Conservation (phyloP, 2,113 vertebrate species). For the Silurus meridionalis region DNA sequence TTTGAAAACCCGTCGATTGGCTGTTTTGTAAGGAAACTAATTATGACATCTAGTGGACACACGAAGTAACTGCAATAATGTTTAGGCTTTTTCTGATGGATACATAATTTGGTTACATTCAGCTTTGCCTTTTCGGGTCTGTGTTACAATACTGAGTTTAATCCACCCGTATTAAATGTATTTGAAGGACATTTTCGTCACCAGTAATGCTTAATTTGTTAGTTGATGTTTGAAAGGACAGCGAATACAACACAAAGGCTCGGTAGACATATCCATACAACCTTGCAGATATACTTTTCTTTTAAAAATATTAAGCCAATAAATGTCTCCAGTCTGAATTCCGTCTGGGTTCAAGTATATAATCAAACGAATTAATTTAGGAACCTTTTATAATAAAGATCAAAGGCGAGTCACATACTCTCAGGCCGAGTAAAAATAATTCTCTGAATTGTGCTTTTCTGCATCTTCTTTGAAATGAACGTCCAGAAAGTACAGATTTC, state of each 20-base stretch:
- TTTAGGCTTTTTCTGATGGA: neutral
- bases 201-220: neutral
- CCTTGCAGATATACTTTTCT: neutral
- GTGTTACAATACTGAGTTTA: neutral
- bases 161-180: neutral
- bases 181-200: neutral
- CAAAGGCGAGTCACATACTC: neutral
- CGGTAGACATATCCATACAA: neutral
- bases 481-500: too few species aligned
- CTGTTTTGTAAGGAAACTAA: neutral
- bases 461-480: too few species aligned
- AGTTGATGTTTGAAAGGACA: neutral
- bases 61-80: neutral
- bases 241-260: neutral
- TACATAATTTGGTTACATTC: neutral
- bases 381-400: neutral
- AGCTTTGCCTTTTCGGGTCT: neutral
- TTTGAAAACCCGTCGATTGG: too few species aligned
- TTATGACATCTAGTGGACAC: slow-evolving; percentile 23
- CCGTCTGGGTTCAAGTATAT: neutral
- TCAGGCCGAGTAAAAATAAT: too few species aligned
- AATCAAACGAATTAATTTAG: neutral
- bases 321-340: neutral
- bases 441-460: too few species aligned
- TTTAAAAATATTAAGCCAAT: neutral